Evolutionary conservation across 1,140 invertebrate genomes (phyloP).

Genomic region (Daktulosphaira vitifoliae): DNA sequence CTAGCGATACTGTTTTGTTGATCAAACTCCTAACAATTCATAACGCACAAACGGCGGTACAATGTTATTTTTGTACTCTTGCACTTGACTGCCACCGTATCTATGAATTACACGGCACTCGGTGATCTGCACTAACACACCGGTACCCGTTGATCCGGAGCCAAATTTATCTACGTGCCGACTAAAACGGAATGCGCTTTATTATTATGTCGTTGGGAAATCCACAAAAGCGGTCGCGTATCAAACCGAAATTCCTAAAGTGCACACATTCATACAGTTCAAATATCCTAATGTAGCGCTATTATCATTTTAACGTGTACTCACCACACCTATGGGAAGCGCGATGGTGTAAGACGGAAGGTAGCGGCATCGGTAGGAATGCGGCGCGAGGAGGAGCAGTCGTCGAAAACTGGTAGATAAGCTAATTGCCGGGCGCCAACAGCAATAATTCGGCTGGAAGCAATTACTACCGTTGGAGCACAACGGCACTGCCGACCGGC

Average conservation of each 20-base stretch:
- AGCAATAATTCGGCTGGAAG: conserved; percentile 29
- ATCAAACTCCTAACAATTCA: no score
- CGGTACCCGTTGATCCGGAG: conserved; percentile 17
- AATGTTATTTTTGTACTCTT: background rate
- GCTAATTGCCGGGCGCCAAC: conserved; percentile 25
- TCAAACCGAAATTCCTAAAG: conserved; percentile 7
- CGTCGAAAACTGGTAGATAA: conserved; percentile 20
- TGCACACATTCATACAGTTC: background rate
- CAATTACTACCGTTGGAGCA: background rate
- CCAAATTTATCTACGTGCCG: conserved; percentile 28
- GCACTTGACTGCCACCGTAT: background rate
- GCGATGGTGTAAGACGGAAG: no score
- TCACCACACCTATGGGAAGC: no score
- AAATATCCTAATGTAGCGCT: background rate
- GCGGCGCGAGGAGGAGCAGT: no score
- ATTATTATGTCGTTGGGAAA: conserved; percentile 24
- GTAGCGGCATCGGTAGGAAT: no score
- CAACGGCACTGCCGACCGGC: background rate
- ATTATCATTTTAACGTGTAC: background rate
- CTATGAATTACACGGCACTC: background rate
- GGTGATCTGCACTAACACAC: conserved; percentile 3
- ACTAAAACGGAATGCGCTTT: conserved; percentile 7
- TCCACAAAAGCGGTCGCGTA: conserved; percentile 6
- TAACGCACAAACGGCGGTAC: background rate
- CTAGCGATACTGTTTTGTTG: no score